phyloP scores from a whole-genome alignment of 1,140 invertebrate genomes.

The Holotrichia oblita region DNA sequence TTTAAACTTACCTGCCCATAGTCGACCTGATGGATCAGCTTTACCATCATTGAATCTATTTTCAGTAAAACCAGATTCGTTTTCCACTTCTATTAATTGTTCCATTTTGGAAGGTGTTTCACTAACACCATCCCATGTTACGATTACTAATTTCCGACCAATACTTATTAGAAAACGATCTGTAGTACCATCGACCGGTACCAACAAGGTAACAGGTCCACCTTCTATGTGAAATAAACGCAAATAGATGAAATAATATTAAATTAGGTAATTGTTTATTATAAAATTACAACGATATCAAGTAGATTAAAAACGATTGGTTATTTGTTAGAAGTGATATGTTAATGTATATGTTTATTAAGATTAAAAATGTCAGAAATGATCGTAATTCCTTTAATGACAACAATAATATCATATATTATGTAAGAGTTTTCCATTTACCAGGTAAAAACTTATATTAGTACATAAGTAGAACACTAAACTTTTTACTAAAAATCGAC shows the following conservation, averaged over 20 bases:
- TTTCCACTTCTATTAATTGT: conserved; percentile 59
- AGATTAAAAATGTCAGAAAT: too few relatives aligned
- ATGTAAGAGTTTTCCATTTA: too few relatives aligned
- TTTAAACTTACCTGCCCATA: conserved; percentile 66
- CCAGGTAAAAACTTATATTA: too few relatives aligned
- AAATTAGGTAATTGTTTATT: too few relatives aligned
- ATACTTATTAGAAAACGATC: conserved; percentile 72
- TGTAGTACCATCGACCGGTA: conserved; percentile 72
- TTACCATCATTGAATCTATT: conserved; percentile 86
- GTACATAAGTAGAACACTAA: too few relatives aligned
- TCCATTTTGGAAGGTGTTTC: conserved; percentile 49
- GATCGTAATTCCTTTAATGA: too few relatives aligned
- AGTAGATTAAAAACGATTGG: too few relatives aligned
- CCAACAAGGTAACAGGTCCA: conserved; percentile 61
- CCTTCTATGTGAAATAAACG: conserved; percentile 55
- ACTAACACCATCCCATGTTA: conserved; percentile 72
- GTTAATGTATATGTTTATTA: too few relatives aligned
- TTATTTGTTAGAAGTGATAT: too few relatives aligned
- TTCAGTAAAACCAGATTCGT: conserved; percentile 59
- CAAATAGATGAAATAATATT: background rate
- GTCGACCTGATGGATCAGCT: conserved; percentile 78
- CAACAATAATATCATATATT: too few relatives aligned
- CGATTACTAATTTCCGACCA: conserved; percentile 67
- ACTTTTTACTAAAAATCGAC: too few relatives aligned
- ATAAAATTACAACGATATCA: background rate